Percentiles rank a stretch among this genome's conserved stretches.
phyloP scores from a whole-genome alignment of 2,113 vertebrate species.

The Hyla sarda region DNA sequence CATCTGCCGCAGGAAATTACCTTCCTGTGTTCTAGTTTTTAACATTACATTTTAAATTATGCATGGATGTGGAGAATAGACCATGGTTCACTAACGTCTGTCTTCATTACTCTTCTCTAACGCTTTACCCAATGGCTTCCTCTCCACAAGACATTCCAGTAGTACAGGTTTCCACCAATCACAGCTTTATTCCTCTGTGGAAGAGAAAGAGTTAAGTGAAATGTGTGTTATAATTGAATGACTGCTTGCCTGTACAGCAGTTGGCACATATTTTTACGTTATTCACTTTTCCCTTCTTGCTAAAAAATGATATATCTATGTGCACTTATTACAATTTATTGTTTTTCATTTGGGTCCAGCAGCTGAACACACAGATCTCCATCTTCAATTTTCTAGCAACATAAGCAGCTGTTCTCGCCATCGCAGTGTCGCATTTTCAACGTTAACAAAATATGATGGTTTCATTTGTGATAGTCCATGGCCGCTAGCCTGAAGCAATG shows the following conservation, averaged over 20 bases:
- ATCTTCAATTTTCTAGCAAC: slow-evolving; percentile 29
- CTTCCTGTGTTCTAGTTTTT: slow-evolving; percentile 35
- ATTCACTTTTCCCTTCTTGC: not conserved
- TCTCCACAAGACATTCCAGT: not conserved
- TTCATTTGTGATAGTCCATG: slow-evolving; percentile 47
- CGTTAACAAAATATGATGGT: slow-evolving; percentile 54
- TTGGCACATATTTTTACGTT: not conserved
- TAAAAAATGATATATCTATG: slow-evolving; percentile 17
- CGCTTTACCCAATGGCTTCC: not conserved
- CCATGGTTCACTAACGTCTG: slow-evolving; percentile 26
- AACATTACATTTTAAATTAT: slow-evolving; percentile 33
- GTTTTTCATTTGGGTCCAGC: slow-evolving; percentile 4
- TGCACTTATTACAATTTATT: slow-evolving; percentile 29
- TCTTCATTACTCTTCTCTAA: slow-evolving; percentile 27
- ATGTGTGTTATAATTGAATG: not conserved
- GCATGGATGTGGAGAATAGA: slow-evolving; percentile 24
- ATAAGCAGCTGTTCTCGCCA: slow-evolving; percentile 36
- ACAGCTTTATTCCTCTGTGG: not conserved
- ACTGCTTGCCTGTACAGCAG: not conserved
- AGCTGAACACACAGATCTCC: slow-evolving; percentile 22
- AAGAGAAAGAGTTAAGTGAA: not conserved
- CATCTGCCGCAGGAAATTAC: slow-evolving; percentile 29
- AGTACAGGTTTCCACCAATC: not conserved
- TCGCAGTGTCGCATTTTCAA: slow-evolving; percentile 33
- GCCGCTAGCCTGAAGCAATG: slow-evolving; percentile 46